Percentiles rank a stretch among this genome's conserved stretches.
Conservation (phyloP, 2,888 invertebrate species). For the Dicyrtomina minuta region DNA sequence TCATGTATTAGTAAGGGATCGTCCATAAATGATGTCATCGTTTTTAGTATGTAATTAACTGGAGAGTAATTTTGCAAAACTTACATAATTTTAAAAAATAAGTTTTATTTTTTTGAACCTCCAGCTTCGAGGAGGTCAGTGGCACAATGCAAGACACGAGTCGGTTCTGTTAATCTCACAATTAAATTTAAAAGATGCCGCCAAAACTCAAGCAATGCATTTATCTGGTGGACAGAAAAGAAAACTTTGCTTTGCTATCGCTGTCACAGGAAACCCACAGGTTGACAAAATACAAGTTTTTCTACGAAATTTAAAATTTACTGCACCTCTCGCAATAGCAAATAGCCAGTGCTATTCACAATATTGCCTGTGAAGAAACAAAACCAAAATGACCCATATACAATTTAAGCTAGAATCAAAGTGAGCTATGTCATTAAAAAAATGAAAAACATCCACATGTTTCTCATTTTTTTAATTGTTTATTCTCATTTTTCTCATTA, state of each 20-base stretch:
- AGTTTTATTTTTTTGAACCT: not conserved
- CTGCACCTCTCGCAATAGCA: too few relatives aligned
- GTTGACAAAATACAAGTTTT: not conserved
- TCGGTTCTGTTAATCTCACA: slow-evolving; percentile 7
- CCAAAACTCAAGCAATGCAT: slow-evolving; percentile 11
- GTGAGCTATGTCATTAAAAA: too few relatives aligned
- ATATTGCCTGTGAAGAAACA: too few relatives aligned
- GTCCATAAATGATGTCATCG: not conserved
- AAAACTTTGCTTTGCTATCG: slow-evolving; percentile 20
- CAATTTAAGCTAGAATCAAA: too few relatives aligned
- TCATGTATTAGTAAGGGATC: too few relatives aligned
- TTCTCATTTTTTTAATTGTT: too few relatives aligned
- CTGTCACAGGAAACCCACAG: slow-evolving; percentile 28
- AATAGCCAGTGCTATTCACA: too few relatives aligned
- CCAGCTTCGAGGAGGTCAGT: slow-evolving; percentile 24
- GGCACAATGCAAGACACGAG: slow-evolving; percentile 21
- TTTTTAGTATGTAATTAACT: not conserved
- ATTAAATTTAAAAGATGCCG: slow-evolving; percentile 23
- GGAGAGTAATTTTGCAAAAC: not conserved
- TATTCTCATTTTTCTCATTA: too few relatives aligned
- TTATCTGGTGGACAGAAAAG: slow-evolving; percentile 16
- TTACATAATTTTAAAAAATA: not conserved
- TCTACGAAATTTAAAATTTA: not conserved
- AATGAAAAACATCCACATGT: too few relatives aligned
- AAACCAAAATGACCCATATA: too few relatives aligned